Conservation (phyloP, 1,140 invertebrate genomes). For the Brachionus paranguensis region DNA sequence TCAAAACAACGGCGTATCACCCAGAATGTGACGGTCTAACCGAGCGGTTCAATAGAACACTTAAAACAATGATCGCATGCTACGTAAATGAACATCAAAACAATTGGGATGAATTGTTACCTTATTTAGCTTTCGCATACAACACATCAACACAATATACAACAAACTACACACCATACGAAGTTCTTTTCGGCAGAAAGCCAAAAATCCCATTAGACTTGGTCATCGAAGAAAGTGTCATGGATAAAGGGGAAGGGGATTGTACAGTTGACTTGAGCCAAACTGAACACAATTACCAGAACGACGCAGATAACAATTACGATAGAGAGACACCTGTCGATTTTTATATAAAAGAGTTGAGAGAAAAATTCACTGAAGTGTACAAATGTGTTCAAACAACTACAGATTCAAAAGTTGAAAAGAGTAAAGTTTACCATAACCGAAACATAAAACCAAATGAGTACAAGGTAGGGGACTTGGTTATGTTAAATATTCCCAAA, state of each 20-base stretch:
- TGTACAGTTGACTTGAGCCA: not conserved
- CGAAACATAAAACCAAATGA: not conserved
- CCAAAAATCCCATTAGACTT: not conserved
- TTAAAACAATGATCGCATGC: slow-evolving; percentile 24
- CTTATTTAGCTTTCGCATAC: not conserved
- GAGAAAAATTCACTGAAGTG: not conserved
- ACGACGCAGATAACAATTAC: not conserved
- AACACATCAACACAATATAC: not conserved
- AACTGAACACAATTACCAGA: not conserved
- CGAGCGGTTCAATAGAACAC: slow-evolving; percentile 43
- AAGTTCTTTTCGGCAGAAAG: not conserved
- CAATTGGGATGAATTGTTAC: not conserved
- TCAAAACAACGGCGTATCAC: slow-evolving; percentile 43
- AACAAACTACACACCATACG: not conserved
- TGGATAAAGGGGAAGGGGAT: not conserved
- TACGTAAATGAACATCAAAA: not conserved
- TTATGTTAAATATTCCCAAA: not conserved
- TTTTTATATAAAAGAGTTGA: not conserved
- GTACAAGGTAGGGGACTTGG: not conserved
- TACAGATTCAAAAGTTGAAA: not conserved
- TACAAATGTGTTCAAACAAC: not conserved
- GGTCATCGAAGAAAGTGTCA: not conserved
- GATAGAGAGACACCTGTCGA: not conserved
- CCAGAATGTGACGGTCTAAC: slow-evolving; percentile 44
- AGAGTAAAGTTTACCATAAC: not conserved